Evolutionary conservation across 2,113 vertebrate species (phyloP).

Genomic region (Balaeniceps rex): DNA sequence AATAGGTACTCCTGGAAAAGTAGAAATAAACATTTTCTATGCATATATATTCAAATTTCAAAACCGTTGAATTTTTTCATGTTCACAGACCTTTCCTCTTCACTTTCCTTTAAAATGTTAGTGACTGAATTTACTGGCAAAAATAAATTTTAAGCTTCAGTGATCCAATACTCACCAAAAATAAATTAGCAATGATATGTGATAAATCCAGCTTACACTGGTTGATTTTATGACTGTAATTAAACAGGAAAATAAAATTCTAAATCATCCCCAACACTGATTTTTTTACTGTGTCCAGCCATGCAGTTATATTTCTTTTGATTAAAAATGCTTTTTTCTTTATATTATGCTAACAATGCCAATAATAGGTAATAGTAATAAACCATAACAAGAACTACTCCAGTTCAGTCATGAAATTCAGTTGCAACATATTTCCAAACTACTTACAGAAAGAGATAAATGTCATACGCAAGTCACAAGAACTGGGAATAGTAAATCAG

Average conservation of each 20-base stretch:
- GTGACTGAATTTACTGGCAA: neutral
- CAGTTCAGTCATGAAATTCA: neutral
- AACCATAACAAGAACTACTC: neutral
- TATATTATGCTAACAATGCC: neutral
- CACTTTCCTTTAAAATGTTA: neutral
- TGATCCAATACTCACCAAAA: neutral
- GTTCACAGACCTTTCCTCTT: neutral
- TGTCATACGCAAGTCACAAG: neutral
- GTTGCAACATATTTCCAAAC: neutral
- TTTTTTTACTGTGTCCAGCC: neutral
- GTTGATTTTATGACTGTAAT: neutral
- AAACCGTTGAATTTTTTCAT: neutral
- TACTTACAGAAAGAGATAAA: neutral
- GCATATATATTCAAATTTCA: neutral
- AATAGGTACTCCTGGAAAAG: neutral
- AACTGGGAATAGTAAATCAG: neutral
- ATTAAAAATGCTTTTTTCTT: neutral
- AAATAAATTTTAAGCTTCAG: neutral
- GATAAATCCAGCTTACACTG: neutral
- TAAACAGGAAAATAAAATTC: slow-evolving; percentile 17
- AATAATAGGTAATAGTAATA: neutral
- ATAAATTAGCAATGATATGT: neutral
- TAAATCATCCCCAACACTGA: neutral
- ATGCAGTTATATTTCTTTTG: neutral
- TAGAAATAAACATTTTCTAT: neutral